Evolutionary conservation across 2,113 vertebrate species (phyloP), one percentile per base, ranked within the genome.

Genomic region (Aldabrachelys gigantea): DNA sequence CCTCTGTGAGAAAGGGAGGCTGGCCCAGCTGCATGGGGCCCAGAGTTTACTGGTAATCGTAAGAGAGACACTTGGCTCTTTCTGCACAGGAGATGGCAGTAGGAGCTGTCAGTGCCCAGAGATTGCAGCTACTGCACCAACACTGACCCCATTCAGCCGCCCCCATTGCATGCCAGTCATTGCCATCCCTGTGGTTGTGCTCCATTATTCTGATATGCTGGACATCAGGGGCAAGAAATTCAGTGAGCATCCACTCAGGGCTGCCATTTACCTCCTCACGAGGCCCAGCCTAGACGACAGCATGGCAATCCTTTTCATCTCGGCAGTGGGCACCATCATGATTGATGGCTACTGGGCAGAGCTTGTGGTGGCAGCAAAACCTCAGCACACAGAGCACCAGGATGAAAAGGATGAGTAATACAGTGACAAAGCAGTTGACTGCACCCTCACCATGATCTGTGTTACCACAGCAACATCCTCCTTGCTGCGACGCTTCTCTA

Each of bases 331-430:
- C 88, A 97, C 96, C 1, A 91, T 96, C 88, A 95, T 96, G 0
- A 49, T 19, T 13, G 94, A 94, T 0, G 97, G 94, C 93, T 97
- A 97, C 89, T 96, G 96, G 96, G 96, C 95, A 0, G 96, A 94
- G 53, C 53, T 95, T 83, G 84, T 72, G 0, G 95, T 96, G 41
- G 89, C 90, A 1, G 75, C 91, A 9, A 9, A 49, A 75, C 92
- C 94, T 13, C 94, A 75, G 38, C 38, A 11, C 69, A 75, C 22
- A 10, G 19, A 75, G 38, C 38, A 75, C 19, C 38, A 44, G 10
- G 65, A 47, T 14, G 52, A 62, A 2, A 84, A 82, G 0, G 81
- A 89, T 0, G 35, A 79, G 0, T 75, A 92, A 3, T 59, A 13
- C 12, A 62, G 29, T n/a, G 94, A 91, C 1, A 3, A 1, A 0